Base-by-base conservation (phyloP, 2,888 invertebrate species). In the Agonum fuliginosum region DNA sequence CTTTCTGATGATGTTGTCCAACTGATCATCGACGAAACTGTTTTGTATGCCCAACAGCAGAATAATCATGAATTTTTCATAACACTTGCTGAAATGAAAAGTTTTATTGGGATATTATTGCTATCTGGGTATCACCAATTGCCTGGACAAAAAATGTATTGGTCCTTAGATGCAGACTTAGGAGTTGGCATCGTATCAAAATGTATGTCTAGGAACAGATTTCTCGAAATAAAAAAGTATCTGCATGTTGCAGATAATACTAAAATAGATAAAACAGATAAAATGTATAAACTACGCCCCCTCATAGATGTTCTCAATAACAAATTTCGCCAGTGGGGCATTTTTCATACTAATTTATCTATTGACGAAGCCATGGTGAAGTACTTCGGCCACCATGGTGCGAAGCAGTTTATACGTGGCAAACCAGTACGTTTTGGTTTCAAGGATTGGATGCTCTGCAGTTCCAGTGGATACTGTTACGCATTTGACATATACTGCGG, bases 401-500 rank as follows among this genome's bases (percentile, higher is more conserved):
- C 80, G 2, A 83, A 83, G 73, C 81, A 82, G 78, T 82, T 81
- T 58, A 83, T 83, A 34, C 74, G 78, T 30, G 81, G 81, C 3
- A 83, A 83, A 73, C 82, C 82, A 48, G 80, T 83, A 6, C 69
- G 82, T 3, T 83, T 83, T 79, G 82, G 82, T 10, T 83, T 80
- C 72, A 83, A 83, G 72, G 80, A 82, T 24, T 83, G 81, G 82
- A 79, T 81, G 78, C 74, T 81, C 34, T 80, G 81, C 17, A 82
- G 82, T 78, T 79, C 81, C 2, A 75, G 74, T n/a, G 80, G 80
- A 3, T 82, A 82, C 67, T 81, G 82, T 46, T 81, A 82, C 41
- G 5, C 62, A 19, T 80, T 81, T 51, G 81, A 81, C 67, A 77
- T 81, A 62, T 81, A 80, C 46, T 80, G 80, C 74, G 80, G 79